Conservation (phyloP, 1,140 invertebrate genomes). For the Acromyrmex echinatior region DNA sequence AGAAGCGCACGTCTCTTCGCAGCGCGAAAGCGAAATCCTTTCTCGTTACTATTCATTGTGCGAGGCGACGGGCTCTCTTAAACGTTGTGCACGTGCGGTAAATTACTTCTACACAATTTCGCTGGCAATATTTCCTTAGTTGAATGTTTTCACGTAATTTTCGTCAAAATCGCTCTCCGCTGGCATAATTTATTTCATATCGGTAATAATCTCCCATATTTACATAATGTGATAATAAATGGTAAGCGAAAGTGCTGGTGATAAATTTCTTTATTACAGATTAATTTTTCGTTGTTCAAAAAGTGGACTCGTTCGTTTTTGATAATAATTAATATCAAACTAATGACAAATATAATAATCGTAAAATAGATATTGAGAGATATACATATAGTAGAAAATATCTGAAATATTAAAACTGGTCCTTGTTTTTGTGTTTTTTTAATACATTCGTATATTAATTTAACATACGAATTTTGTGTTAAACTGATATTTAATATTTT, state of each 20-base stretch:
- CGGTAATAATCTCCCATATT: background rate
- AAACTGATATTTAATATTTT: no score
- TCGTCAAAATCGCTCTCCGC: background rate
- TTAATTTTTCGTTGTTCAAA: background rate
- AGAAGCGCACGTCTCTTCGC: constrained; percentile 30
- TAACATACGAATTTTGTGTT: no score
- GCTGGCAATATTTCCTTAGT: background rate
- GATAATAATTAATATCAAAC: background rate
- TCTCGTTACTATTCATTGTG: background rate
- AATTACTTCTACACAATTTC: background rate
- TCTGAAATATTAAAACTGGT: no score
- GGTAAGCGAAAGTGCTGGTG: background rate
- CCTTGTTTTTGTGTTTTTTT: no score
- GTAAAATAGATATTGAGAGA: background rate
- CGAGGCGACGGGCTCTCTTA: background rate
- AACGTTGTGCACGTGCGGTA: background rate
- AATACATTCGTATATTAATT: no score
- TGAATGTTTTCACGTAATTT: background rate
- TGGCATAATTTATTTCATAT: background rate
- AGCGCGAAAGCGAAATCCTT: background rate
- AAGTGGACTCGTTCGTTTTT: background rate
- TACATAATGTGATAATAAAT: background rate
- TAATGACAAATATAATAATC: background rate
- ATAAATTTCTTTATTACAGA: background rate
- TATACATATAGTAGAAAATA: no score